These are phyloP conservation scores for Dicrostonyx torquatus DNA, from an alignment of 2,797 vertebrate genomes.

Conservation along the genomic window DNA sequence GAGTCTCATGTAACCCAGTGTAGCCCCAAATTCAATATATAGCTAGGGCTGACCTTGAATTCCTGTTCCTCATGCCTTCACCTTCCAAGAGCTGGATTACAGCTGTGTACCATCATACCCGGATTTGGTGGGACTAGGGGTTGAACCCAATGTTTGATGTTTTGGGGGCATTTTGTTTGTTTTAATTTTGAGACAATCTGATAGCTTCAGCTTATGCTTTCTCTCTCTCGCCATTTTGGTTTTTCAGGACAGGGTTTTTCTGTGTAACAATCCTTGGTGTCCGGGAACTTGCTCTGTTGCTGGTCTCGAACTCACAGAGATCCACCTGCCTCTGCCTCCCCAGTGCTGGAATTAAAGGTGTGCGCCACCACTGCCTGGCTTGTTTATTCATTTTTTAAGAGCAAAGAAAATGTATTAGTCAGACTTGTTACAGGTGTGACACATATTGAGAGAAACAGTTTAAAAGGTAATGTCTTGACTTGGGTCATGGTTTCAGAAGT, in stretches of 20 bases:
- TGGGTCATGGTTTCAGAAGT: background rate
- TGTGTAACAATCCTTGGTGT: too few species aligned
- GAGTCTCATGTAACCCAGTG: background rate
- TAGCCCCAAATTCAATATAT: background rate
- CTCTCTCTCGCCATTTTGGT: too few species aligned
- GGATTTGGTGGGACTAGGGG: background rate
- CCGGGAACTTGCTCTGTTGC: too few species aligned
- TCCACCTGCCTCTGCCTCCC: too few species aligned
- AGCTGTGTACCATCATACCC: background rate
- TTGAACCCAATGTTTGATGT: background rate
- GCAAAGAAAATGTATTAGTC: background rate
- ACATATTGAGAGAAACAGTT: background rate
- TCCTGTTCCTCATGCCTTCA: background rate
- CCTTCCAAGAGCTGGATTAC: background rate
- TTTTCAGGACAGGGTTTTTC: too few species aligned
- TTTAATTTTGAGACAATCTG: conserved; percentile 6
- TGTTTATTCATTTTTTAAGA: conserved; percentile 4
- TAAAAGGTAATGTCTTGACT: background rate
- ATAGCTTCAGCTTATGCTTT: background rate
- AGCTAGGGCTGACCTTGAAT: background rate
- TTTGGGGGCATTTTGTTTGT: background rate
- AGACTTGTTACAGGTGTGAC: background rate
- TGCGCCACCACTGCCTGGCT: too few species aligned
- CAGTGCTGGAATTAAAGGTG: too few species aligned
- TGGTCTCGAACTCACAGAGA: too few species aligned